phyloP scores from a whole-genome alignment of 2,113 vertebrate genomes.

The Notarius quadriscutis region DNA sequence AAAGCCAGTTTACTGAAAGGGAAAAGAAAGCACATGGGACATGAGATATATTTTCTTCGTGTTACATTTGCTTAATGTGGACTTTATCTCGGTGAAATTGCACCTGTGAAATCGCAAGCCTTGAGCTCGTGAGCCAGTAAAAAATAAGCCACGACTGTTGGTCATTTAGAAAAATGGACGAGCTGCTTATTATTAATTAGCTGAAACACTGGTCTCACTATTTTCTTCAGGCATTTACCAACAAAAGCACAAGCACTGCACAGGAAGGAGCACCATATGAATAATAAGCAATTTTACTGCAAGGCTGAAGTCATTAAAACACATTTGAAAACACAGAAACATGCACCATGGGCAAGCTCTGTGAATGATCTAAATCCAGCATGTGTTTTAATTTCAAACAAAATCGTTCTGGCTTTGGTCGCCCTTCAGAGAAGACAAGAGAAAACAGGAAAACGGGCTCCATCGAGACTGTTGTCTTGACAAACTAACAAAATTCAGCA shows the following conservation, averaged over 20 bases:
- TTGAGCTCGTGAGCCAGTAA: background rate
- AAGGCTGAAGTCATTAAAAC: background rate
- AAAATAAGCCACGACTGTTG: background rate
- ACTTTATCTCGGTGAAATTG: background rate
- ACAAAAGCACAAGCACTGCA: background rate
- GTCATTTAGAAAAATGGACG: background rate
- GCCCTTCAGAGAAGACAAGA: background rate
- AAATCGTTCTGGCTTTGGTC: background rate
- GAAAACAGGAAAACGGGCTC: background rate
- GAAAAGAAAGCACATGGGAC: background rate
- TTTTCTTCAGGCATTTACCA: background rate
- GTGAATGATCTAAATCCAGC: background rate
- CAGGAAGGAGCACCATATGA: background rate
- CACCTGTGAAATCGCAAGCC: background rate
- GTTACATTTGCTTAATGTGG: background rate
- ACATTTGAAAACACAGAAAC: background rate
- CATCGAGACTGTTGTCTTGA: background rate
- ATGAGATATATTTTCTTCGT: background rate
- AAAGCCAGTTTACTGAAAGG: background rate
- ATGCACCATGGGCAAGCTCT: background rate
- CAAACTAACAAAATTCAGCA: background rate
- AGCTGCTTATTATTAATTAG: background rate
- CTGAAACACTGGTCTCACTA: background rate
- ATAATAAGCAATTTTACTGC: background rate
- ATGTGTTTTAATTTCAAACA: background rate